Base-by-base conservation (phyloP, 2,888 invertebrate species). In the Gastrophysa polygoni region DNA sequence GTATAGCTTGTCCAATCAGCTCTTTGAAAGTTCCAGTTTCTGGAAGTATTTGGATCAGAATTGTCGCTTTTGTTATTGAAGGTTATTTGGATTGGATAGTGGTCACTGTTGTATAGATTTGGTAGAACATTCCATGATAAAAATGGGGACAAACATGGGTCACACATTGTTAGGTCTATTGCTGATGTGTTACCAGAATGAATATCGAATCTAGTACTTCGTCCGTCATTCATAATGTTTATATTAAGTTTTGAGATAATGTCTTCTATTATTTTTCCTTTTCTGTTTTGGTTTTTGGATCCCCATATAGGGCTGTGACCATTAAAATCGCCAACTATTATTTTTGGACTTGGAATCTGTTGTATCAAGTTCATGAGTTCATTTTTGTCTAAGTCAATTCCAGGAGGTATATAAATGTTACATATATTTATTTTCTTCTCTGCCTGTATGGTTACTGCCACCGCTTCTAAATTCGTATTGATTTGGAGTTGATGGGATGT, bases 41-140 rank as follows among this genome's bases (percentile, higher is more conserved):
- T n/a, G n/a, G 1, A 11, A 7, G 48, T 21, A 48, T 48, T 48
- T 7, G 21, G 48, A 21, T 48, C 5, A n/a, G 48, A 21, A 11
- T 48, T 48, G 28, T 48, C 48, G 48, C 24, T 21, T 48, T 24
- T 48, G 48, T 48, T 48, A 48, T 48, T 48, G 24, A 48, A 48
- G 48, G 21, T 48, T 21, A 48, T 21, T 10, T 48, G 21, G 48
- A n/a, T n/a, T n/a, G n/a, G n/a, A n/a, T n/a, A n/a, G n/a, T n/a
- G n/a, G n/a, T n/a, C n/a, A n/a, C n/a, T n/a, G n/a, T n/a, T n/a
- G n/a, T n/a, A n/a, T n/a, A n/a, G n/a, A n/a, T n/a, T n/a, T n/a
- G n/a, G n/a, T n/a, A n/a, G n/a, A n/a, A n/a, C n/a, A n/a, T n/a
- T n/a, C n/a, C n/a, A n/a, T n/a, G n/a, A n/a, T n/a, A 48, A 48